Conservation (phyloP, 2,888 invertebrate genomes). For the Plutella xylostella region DNA sequence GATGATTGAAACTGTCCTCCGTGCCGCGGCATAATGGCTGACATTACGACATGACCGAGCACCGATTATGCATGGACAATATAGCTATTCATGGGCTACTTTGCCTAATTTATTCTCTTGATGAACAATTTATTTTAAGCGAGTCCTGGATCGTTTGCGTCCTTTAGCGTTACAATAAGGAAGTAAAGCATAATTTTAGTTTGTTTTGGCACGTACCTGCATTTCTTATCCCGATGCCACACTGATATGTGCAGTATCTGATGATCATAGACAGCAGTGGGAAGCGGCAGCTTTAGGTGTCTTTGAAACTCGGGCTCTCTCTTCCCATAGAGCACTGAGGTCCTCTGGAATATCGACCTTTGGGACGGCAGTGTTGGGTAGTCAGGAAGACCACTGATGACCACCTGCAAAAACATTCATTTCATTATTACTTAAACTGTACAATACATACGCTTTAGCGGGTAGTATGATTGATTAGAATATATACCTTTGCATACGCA, state of each 20-base stretch:
- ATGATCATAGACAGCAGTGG: constrained; percentile 59
- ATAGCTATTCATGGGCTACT: too few relatives aligned
- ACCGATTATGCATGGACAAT: too few relatives aligned
- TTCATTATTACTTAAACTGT: too few relatives aligned
- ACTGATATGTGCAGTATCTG: constrained; percentile 82
- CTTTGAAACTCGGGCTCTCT: constrained; percentile 84
- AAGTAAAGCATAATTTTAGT: too few relatives aligned
- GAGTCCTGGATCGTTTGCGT: too few relatives aligned
- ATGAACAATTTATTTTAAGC: too few relatives aligned
- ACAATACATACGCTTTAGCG: background rate
- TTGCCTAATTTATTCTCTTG: too few relatives aligned
- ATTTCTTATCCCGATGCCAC: constrained; percentile 87
- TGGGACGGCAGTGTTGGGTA: constrained; percentile 49
- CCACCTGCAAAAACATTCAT: constrained; percentile 51
- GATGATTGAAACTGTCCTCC: too few relatives aligned
- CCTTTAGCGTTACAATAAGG: too few relatives aligned
- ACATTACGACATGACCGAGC: too few relatives aligned
- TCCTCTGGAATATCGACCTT: constrained; percentile 78
- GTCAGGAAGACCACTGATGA: constrained; percentile 60
- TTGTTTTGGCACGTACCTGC: constrained; percentile 69
- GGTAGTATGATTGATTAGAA: background rate
- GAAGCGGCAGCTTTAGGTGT: constrained; percentile 76
- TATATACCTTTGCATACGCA: constrained; percentile 82
- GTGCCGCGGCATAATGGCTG: too few relatives aligned
- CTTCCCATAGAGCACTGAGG: constrained; percentile 84